Base-by-base conservation (phyloP, 2,888 invertebrate genomes). In the Bembecia ichneumoniformis region DNA sequence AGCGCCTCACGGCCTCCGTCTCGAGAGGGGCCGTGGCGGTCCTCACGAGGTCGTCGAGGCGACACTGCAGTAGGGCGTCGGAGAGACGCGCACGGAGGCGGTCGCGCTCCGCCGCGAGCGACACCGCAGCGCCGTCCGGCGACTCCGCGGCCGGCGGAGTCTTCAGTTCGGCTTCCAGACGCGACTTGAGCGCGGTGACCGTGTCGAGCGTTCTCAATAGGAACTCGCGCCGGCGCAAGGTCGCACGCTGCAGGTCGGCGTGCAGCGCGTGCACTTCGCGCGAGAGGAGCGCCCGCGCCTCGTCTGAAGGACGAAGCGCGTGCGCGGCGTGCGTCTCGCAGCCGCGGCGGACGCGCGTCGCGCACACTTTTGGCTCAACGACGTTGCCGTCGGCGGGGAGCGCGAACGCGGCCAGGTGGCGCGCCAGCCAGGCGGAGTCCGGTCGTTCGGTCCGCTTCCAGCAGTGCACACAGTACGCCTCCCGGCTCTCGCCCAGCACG, bases 141-240 rank as follows among this genome's bases (percentile, higher is more conserved):
- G 73, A 75, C 47, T 91, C 91, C 46, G 89, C 83, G 72, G 89
- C 83, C 34, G 90, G 88, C 20, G 61, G 62, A 49, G 61, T 60
- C 16, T 55, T 90, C 58, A 94, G 83, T 69, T 93, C 93, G 47
- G 91, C 91, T 76, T 93, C 93, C 47, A 94, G 91, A 76, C 92
- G 92, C 51, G 92, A 90, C 71, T 93, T 93, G 47, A 94, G 75
- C 52, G 92, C 91, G 46, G 92, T 91, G 74, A 93, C 92, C 40
- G 93, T 91, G 69, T 94, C 93, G 54, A 92, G 83, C 91, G 59
- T 93, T 89, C 91, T 90, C 77, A 93, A 92, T 55, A 93, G 91
- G 68, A 93, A 92, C 57, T 89, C 92, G 56, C 91, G 90, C 87
- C 92, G 91, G 56, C 91, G 89, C 55, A 89, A 86, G 62, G 93